Conservation (phyloP, 1,140 invertebrate genomes). For the Heliconius melpomene region DNA sequence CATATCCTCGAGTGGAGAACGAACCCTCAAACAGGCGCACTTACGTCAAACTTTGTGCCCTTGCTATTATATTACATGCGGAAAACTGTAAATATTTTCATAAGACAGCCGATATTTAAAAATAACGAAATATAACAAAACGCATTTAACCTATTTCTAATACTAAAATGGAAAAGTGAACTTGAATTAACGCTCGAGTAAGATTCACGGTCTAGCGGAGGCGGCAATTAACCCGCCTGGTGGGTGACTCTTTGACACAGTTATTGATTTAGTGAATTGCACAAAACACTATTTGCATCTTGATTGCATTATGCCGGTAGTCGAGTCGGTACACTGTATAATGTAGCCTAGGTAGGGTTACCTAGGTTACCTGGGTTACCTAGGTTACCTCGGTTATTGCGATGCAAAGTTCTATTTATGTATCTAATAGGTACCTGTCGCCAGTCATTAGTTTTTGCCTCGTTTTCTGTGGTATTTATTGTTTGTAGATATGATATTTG, state of each 20-base stretch:
- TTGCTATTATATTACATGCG: too few relatives aligned
- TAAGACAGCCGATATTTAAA: neutral
- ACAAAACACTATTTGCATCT: slow-evolving; percentile 42
- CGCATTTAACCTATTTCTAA: neutral
- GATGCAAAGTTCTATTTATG: slow-evolving; percentile 5
- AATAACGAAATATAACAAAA: neutral
- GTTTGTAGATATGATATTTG: too few relatives aligned
- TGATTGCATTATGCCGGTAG: slow-evolving; percentile 36
- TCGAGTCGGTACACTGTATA: neutral
- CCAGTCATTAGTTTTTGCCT: too few relatives aligned
- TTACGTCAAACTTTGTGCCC: too few relatives aligned
- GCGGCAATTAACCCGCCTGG: slow-evolving; percentile 15
- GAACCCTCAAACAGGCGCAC: too few relatives aligned
- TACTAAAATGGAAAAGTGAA: slow-evolving; percentile 10
- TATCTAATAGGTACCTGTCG: too few relatives aligned
- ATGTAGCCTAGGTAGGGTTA: slow-evolving; percentile 9
- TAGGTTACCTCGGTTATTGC: neutral
- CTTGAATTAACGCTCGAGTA: slow-evolving; percentile 17
- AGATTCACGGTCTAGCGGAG: slow-evolving; percentile 23
- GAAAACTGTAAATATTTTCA: too few relatives aligned
- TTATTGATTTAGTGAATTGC: slow-evolving; percentile 41
- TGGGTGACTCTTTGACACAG: slow-evolving; percentile 29
- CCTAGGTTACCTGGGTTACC: neutral
- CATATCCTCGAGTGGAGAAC: too few relatives aligned
- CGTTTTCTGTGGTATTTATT: too few relatives aligned